Percentiles rank a stretch among this genome's conserved stretches.
Evolutionary conservation across 2,888 invertebrate genomes (phyloP).

Genomic region (Luperina testacea): DNA sequence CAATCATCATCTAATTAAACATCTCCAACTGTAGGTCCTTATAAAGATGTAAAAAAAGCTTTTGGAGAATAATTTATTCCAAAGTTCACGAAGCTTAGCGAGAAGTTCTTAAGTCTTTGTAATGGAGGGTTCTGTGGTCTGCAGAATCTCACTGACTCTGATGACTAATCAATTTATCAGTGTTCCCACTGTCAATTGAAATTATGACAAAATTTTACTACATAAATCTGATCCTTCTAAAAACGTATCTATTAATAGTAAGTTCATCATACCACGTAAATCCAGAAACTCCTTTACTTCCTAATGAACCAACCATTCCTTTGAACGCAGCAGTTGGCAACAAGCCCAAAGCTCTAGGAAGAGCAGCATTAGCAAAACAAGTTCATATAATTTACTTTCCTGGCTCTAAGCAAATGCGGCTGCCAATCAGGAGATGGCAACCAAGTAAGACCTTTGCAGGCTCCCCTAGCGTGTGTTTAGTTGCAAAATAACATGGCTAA

Average conservation of each 20-base stretch:
- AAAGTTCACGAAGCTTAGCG: neutral
- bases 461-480: slow-evolving; percentile 68
- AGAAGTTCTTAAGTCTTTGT: neutral
- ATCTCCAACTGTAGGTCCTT: too few species aligned
- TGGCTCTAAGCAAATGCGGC: slow-evolving; percentile 46
- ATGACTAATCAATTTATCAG: neutral
- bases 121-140: neutral
- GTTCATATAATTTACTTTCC: slow-evolving; percentile 53
- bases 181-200: neutral
- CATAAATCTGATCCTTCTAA: neutral
- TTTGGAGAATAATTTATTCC: neutral
- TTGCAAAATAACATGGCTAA: slow-evolving; percentile 78
- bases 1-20: too few species aligned
- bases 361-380: slow-evolving; percentile 46
- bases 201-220: neutral
- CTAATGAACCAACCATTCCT: slow-evolving; percentile 18
- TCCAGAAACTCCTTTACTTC: slow-evolving; percentile 1
- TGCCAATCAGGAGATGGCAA: slow-evolving; percentile 60
- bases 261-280: neutral
- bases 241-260: neutral
- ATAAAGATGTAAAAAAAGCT: too few species aligned
- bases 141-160: neutral
- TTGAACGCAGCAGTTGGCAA: slow-evolving; percentile 30
- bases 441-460: slow-evolving; percentile 56
- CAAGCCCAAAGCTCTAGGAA: slow-evolving; percentile 47